These are phyloP conservation scores for Gadopsis bispinosus DNA, from an alignment of 2,797 vertebrate species.

Conservation along the genomic window DNA sequence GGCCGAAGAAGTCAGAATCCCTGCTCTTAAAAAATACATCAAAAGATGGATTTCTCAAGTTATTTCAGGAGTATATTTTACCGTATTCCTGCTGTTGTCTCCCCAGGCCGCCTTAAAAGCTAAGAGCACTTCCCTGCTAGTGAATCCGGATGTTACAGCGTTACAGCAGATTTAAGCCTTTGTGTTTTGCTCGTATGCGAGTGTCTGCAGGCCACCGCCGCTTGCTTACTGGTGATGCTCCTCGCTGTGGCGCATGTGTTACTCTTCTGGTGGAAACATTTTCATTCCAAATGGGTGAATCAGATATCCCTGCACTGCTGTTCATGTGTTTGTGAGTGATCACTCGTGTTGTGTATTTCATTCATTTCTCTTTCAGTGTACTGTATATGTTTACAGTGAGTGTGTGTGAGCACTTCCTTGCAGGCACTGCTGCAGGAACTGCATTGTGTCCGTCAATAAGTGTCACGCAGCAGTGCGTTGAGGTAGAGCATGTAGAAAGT, in stretches of 20 bases:
- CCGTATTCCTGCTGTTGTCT: background rate
- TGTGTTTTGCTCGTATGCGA: background rate
- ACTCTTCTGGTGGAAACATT: background rate
- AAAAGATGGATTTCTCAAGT: background rate
- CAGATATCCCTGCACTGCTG: background rate
- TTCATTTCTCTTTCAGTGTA: background rate
- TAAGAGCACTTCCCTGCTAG: background rate
- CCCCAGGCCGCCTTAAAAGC: background rate
- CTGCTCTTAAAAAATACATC: background rate
- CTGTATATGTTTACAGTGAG: background rate
- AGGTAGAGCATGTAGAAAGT: constrained; percentile 9
- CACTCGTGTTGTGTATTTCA: background rate
- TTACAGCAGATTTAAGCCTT: background rate
- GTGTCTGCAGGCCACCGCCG: background rate
- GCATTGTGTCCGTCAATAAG: background rate
- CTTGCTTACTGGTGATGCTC: constrained; percentile 7
- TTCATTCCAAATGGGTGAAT: constrained; percentile 16
- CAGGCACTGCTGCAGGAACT: background rate
- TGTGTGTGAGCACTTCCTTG: background rate
- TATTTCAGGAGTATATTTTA: background rate
- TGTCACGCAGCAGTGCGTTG: background rate
- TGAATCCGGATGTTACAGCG: constrained; percentile 6
- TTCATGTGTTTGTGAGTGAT: background rate
- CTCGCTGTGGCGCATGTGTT: constrained; percentile 18
- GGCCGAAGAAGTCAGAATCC: background rate